Evolutionary conservation across 2,888 invertebrate species (phyloP), one percentile per base, ranked within the genome.

Genomic region (Caenorhabditis panamensis): DNA sequence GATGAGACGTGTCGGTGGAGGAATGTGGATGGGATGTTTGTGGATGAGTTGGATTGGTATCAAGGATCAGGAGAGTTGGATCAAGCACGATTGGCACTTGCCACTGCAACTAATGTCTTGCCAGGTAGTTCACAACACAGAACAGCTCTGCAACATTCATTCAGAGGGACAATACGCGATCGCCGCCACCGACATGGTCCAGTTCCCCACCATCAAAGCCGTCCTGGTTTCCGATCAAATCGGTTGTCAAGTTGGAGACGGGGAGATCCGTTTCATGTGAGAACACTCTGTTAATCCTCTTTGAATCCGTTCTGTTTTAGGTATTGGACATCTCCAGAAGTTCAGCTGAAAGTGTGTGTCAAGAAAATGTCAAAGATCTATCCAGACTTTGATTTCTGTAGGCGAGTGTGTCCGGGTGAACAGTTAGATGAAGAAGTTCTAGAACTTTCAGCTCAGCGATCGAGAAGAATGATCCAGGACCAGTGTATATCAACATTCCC

Each of bases 261-360:
- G 83, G 16, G 82, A 85, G 22, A 79, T 89, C 6, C 58, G 85
- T 56, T 86, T 89, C 36, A 79, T 82, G 87, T 88, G 67, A 82
- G 82, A 47, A n/a, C 6, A 8, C 18, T 24, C 8, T 37, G 3
- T 20, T 68, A 28, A 22, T 41, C 41, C 8, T 2, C 5, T 3
- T 16, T 6, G 31, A 9, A 41, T 36, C 11, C 41, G 41, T 9
- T 3, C 9, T 41, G 5, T 41, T 41, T 41, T 16, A 86, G 88
- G 72, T 90, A 88, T 64, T 90, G 90, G 90, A 90, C 90, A 5
- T 88, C 88, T 44, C 90, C 90, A 2, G 85, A 86, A 56, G 90
- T 90, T 6, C 85, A 82, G 36, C 47, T 90, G 5, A 67, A 83
- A 51, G 87, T 90, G n/a, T 90, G 90, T 67, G 71, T 84, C 16